Evolutionary conservation across 2,113 vertebrate species (phyloP), one percentile per base, ranked within the genome.

Genomic region (Hippocampus mohnikei): DNA sequence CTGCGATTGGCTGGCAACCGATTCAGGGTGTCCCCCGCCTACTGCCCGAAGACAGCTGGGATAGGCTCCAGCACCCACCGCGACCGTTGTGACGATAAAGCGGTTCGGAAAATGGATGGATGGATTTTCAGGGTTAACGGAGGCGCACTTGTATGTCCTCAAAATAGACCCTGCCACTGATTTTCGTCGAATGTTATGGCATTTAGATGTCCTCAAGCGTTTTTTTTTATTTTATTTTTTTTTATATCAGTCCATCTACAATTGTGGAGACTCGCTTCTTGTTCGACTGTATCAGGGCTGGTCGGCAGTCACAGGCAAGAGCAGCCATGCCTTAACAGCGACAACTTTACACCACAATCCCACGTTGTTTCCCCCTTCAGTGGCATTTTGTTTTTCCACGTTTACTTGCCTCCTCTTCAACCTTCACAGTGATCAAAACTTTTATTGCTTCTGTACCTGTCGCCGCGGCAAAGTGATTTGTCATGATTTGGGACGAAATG

Each of bases 401-500:
- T 72, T 53, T 63, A 78, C 33, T 53, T 62, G 75, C 74, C 81
- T 86, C 60, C 62, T 44, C 20, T 66, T 82, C 87, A 87, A 80
- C 81, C 80, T 88, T 88, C 84, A 88, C 75, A 87, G 79, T 78
- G 73, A 83, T 87, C 86, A 84, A 78, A 81, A 72, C 70, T 53
- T 66, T 77, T 86, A 85, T 86, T 85, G 73, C 83, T 72, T 83
- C 82, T 73, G 67, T 75, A 84, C 73, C 69, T 63, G 68, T 75
- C 84, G 86, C 76, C 72, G 65, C 77, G 77, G 71, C 82, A 84
- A 88, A 88, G 80, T 85, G 81, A 90, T 92, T 88, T 86, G 85
- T 91, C 88, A 84, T 66, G 82, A 88, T 88, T 88, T 87, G 73
- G 83, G 69, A 78, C 80, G 85, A 87, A 71, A 76, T 77, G 75